Evolutionary conservation across 92 coral and sea anemone genomes (phyloP).

Genomic region (Siderastrea siderea): DNA sequence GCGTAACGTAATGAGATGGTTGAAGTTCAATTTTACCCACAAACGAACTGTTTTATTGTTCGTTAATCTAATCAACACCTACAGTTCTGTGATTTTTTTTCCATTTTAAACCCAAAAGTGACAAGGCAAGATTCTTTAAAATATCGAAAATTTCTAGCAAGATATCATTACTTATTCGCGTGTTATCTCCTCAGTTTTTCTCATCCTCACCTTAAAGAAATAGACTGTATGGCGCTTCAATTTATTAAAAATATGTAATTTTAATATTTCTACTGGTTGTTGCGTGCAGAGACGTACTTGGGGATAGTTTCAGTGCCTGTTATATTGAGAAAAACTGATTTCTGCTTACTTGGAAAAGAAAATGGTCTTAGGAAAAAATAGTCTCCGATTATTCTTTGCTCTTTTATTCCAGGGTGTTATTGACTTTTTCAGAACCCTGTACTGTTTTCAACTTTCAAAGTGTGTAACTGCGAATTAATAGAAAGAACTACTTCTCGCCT

Average conservation of each 20-base stretch:
- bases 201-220: not conserved
- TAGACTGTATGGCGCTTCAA: not conserved
- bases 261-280: no score
- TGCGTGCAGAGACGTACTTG: no score
- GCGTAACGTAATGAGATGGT: not conserved
- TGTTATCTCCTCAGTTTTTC: not conserved
- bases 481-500: not conserved
- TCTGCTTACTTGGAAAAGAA: not conserved
- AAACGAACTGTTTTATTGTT: slow-evolving; percentile 6
- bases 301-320: not conserved
- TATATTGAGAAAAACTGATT: not conserved
- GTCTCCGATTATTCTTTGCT: no score
- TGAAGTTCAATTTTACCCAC: not conserved
- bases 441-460: not conserved
- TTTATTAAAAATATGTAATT: not conserved
- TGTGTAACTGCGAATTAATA: not conserved
- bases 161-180: not conserved
- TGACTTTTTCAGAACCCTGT: no score
- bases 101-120: not conserved
- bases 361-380: no score
- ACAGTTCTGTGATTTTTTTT: not conserved
- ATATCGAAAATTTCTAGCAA: not conserved
- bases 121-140: not conserved
- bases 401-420: no score
- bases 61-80: not conserved